A percentile compares a stretch with the other conserved stretches of the same genome.
Conservation (phyloP, 2,888 invertebrate species). For the Galerucella calmariensis region DNA sequence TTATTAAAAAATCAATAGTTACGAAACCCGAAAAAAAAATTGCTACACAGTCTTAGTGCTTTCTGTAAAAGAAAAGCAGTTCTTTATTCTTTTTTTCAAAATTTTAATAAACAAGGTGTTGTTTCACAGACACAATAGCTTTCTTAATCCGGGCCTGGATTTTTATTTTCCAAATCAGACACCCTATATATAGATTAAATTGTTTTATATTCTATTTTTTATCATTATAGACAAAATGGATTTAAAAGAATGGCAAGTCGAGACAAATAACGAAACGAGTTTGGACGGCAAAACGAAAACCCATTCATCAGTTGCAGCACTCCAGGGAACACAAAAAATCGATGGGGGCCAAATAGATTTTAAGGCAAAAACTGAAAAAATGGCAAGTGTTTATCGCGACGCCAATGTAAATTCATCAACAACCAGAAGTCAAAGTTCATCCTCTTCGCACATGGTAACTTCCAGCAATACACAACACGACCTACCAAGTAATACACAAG, state of each 20-base stretch:
- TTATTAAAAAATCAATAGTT: too few relatives aligned
- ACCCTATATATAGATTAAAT: too few relatives aligned
- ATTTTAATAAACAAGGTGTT: too few relatives aligned
- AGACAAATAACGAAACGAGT: constrained; percentile 71
- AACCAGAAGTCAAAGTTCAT: constrained; percentile 60
- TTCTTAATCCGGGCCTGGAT: too few relatives aligned
- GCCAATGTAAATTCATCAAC: constrained; percentile 65
- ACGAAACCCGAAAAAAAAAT: too few relatives aligned
- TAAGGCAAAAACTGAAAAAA: constrained; percentile 73
- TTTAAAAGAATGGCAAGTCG: constrained; percentile 73
- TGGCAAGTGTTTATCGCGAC: constrained; percentile 68
- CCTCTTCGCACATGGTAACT: constrained; percentile 34
- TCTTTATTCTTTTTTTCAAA: too few relatives aligned
- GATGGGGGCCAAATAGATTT: constrained; percentile 75
- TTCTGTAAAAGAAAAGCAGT: too few relatives aligned
- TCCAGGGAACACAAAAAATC: constrained; percentile 71
- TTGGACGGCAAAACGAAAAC: constrained; percentile 74
- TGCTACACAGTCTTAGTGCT: too few relatives aligned
- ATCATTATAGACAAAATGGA: constrained; percentile 64
- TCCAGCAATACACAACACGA: background rate
- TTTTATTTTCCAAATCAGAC: too few relatives aligned
- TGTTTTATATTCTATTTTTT: background rate
- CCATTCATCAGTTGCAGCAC: constrained; percentile 71
- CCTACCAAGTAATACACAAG: constrained; percentile 56
- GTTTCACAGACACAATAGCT: too few relatives aligned